These are phyloP conservation scores for Lysandra bellargus DNA, from an alignment of 2,888 invertebrate species.

Conservation along the genomic window DNA sequence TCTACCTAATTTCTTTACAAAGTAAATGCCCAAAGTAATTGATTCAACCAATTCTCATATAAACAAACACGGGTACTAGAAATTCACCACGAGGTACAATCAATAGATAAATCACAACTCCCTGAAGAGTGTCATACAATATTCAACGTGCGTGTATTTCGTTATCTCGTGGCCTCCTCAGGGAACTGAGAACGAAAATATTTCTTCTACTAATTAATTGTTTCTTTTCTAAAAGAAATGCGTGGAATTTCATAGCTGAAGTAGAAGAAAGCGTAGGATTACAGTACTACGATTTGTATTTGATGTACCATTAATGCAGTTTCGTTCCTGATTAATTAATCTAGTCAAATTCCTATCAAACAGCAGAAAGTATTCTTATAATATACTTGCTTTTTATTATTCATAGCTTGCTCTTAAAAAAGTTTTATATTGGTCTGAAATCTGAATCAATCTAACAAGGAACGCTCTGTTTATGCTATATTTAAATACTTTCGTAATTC, in stretches of 20 bases:
- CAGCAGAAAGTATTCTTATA: no score
- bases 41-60: not conserved
- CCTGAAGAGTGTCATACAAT: slow-evolving; percentile 9
- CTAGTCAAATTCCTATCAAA: no score
- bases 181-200: not conserved
- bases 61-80: not conserved
- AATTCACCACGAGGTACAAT: not conserved
- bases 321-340: not conserved
- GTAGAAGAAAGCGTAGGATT: not conserved
- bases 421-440: no score
- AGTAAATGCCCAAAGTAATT: not conserved
- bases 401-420: no score
- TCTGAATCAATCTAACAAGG: no score
- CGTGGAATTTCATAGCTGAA: not conserved
- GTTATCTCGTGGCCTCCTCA: slow-evolving; percentile 11
- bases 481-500: no score
- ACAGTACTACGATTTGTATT: not conserved
- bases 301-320: not conserved
- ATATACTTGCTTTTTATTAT: no score
- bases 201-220: not conserved
- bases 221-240: not conserved
- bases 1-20: not conserved
- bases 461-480: no score
- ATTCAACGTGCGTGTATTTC: slow-evolving; percentile 24
- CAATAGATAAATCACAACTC: slow-evolving; percentile 12